Evolutionary conservation across 2,113 vertebrate species (phyloP), one percentile per base, ranked within the genome.

Genomic region (Cyanistes caeruleus): DNA sequence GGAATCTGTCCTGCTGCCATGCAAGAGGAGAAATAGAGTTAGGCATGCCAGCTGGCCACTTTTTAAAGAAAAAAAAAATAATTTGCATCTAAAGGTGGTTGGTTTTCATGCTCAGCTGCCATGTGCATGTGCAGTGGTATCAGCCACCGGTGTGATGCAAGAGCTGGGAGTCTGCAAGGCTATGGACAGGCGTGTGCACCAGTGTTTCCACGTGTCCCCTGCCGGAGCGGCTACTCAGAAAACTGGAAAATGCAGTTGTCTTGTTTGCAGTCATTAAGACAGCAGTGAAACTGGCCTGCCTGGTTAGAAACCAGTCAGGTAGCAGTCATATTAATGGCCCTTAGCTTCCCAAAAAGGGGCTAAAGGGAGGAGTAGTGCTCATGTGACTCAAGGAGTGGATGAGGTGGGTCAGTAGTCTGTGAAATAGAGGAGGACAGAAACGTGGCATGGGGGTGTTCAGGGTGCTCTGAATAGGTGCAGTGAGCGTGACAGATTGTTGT

Each of bases 251-350:
- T 80, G 70, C 76, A 39, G 73, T 89, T 7, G 0, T 70, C 39
- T 89, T 3, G 0, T 89, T 87, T 74, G 21, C 73, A 70, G 51
- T 87, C 65, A 81, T 87, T 89, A 87, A 89, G 77, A 39, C 5
- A 59, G 87, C 77, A 68, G 87, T 87, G 72, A 73, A 91, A 97
- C 92, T 89, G 78, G 90, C 84, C 87, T 60, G 81, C 94, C 94
- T 90, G 75, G 69, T 93, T 94, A 65, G 58, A 90, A 95, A 91
- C 94, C 84, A 91, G 94, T 93, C 31, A 6, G 84, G 69, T 75
- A 75, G 53, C 77, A 70, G 27, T 46, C n/a, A 9, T 43, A 4
- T 28, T 24, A 77, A 89, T 63, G 62, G 30, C 31, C 30, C 48
- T 72, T 63, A 31, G 65, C 69, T 84, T 93, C 84, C 74, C 62